Evolutionary conservation across 2,888 invertebrate genomes (phyloP), one percentile per base, ranked within the genome.

Genomic region (Alloscopus bannaensis): DNA sequence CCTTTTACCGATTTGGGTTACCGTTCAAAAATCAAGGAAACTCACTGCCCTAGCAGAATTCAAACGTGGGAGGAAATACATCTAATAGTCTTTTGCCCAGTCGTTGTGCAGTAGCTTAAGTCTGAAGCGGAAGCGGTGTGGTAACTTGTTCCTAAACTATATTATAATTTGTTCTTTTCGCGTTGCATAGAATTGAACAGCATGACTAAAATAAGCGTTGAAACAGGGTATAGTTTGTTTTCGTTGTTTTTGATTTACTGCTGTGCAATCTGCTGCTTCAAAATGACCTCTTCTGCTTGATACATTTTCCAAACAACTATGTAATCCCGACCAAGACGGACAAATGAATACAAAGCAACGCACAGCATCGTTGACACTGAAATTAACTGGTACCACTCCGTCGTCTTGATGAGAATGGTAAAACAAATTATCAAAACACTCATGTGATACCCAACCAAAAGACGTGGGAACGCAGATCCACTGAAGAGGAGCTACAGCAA

Each of bases 351-450:
- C 89, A 97, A 97, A 89, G 97, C 98, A 82, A 95, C 94, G 87
- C 97, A 93, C 40, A 97, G 91, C 59, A 98, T 90, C 79, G 97
- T 91, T 3, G 95, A 92, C 86, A 97, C 91, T 1, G 97, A 94
- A 59, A 98, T 88, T 80, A 97, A 92, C 88, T 96, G 94, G 89
- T 97, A 95, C 98, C 98, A 99, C 86, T 96, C 94, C 45, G 92
- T 91, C 18, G 94, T 93, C 83, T 94, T 92, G 86, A 95, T 91
- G 13, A 98, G 89, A 36, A 96, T 90, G 68, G 93, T 91, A 77
- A 98, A 90, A 88, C 97, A 95, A 59, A 94, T 90, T 0, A 93
- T 88, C 59, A 98, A 92, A 57, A 91, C 69, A 16, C 83, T 70
- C 22, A 85, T 50, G 59, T 86, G 84, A 20, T 95, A 88, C 20